Conservation (phyloP, 2,113 vertebrate genomes). For the Bubo blakistoni region DNA sequence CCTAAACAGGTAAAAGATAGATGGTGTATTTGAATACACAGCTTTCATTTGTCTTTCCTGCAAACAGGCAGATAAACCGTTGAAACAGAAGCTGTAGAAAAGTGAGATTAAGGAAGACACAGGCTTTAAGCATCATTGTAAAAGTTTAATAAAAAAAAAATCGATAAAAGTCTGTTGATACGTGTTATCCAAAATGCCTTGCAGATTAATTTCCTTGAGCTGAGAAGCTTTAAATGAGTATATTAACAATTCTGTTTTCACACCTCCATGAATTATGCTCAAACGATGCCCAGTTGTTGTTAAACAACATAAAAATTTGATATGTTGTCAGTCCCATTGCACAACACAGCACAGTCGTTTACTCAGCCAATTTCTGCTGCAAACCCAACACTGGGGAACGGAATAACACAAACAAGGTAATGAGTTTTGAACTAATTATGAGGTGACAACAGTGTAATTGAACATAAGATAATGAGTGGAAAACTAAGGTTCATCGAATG, state of each 20-base stretch:
- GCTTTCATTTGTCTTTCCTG: neutral
- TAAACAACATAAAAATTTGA: conserved; percentile 58
- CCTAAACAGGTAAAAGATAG: neutral
- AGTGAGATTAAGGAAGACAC: conserved; percentile 38
- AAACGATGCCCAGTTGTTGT: conserved; percentile 49
- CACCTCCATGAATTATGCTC: conserved; percentile 55
- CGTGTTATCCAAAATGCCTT: conserved; percentile 52
- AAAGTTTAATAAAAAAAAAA: conserved; percentile 57
- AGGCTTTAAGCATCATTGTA: conserved; percentile 21
- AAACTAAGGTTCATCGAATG: conserved; percentile 14
- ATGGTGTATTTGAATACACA: neutral
- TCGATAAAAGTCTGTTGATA: conserved; percentile 34
- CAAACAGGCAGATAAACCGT: conserved; percentile 1
- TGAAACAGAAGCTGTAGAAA: conserved; percentile 54
- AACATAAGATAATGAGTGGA: conserved; percentile 58
- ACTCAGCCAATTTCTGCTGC: conserved; percentile 53
- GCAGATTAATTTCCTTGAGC: conserved; percentile 62
- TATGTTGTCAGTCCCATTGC: conserved; percentile 61
- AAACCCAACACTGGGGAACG: conserved; percentile 43
- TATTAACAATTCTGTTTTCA: conserved; percentile 63
- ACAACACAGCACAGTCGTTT: conserved; percentile 45
- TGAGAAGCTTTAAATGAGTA: conserved; percentile 45
- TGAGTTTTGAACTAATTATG: conserved; percentile 65
- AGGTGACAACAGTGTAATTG: conserved; percentile 63
- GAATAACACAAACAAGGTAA: conserved; percentile 60